phyloP scores from a whole-genome alignment of 1,140 invertebrate genomes.

The Drosophila sucinea region DNA sequence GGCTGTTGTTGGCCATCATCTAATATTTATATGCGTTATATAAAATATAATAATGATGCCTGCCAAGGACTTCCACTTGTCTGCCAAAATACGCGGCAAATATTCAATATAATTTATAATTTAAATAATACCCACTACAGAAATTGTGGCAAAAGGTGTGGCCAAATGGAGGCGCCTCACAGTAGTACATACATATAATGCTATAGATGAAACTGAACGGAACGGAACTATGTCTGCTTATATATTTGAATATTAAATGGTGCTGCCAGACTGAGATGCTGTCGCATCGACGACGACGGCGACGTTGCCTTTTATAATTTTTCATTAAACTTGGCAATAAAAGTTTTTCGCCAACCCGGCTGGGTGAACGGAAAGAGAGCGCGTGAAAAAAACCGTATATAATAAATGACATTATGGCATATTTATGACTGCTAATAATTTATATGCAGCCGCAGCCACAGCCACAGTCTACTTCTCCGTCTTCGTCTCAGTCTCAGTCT shows the following conservation, averaged over 20 bases:
- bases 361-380: constrained; percentile 58
- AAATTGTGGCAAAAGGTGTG: neutral
- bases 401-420: constrained; percentile 81
- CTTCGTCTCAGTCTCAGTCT: constrained; percentile 35
- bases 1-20: constrained; percentile 42
- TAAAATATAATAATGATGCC: constrained; percentile 58
- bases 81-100: constrained; percentile 68
- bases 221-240: constrained; percentile 59
- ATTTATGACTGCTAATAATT: constrained; percentile 81
- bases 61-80: constrained; percentile 30
- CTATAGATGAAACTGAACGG: neutral
- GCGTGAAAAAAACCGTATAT: constrained; percentile 70
- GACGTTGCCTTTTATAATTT: constrained; percentile 76
- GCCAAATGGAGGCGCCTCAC: neutral
- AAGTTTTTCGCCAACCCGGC: constrained; percentile 72
- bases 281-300: constrained; percentile 18
- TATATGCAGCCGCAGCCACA: constrained; percentile 71
- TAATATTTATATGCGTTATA: constrained; percentile 66
- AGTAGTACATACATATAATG: constrained; percentile 22
- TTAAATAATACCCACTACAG: constrained; percentile 79
- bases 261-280: constrained; percentile 17
- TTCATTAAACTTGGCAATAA: constrained; percentile 81
- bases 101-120: constrained; percentile 82
- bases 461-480: constrained; percentile 24
- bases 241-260: constrained; percentile 62